Conservation (phyloP, 2,888 invertebrate species). For the Aelia acuminata region DNA sequence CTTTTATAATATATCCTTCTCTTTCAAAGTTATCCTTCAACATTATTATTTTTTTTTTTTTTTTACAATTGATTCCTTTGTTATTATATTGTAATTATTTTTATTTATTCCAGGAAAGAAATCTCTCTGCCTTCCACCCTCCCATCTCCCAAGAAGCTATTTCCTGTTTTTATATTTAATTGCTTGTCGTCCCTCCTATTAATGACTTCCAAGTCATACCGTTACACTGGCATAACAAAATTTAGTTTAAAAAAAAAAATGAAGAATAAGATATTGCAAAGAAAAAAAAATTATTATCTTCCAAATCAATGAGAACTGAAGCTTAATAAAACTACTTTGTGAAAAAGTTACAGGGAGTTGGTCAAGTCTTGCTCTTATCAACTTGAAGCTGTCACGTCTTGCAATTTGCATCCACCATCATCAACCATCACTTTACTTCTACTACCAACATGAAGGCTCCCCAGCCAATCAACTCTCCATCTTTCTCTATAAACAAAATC, state of each 20-base stretch:
- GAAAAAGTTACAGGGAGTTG: slow-evolving; percentile 63
- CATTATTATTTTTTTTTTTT: neutral
- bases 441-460: slow-evolving; percentile 64
- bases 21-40: slow-evolving; percentile 37
- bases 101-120: slow-evolving; percentile 57
- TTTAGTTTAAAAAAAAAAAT: neutral
- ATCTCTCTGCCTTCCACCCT: slow-evolving; percentile 53
- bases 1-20: neutral
- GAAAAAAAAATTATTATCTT: slow-evolving; percentile 9
- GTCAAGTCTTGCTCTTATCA: slow-evolving; percentile 63
- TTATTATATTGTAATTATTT: slow-evolving; percentile 53
- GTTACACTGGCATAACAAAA: neutral
- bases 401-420: slow-evolving; percentile 63
- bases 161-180: slow-evolving; percentile 22
- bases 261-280: neutral
- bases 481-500: slow-evolving; percentile 64
- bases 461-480: slow-evolving; percentile 60
- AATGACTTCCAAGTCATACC: neutral
- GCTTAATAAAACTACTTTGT: slow-evolving; percentile 62
- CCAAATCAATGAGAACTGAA: slow-evolving; percentile 45
- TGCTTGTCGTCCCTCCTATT: slow-evolving; percentile 7
- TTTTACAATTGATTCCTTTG: slow-evolving; percentile 14
- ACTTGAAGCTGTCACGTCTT: slow-evolving; percentile 64
- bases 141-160: slow-evolving; percentile 54
- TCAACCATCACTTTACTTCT: slow-evolving; percentile 63